phyloP scores from a whole-genome alignment of 53 echinoderm and acorn worm genomes.

The Astropecten irregularis region DNA sequence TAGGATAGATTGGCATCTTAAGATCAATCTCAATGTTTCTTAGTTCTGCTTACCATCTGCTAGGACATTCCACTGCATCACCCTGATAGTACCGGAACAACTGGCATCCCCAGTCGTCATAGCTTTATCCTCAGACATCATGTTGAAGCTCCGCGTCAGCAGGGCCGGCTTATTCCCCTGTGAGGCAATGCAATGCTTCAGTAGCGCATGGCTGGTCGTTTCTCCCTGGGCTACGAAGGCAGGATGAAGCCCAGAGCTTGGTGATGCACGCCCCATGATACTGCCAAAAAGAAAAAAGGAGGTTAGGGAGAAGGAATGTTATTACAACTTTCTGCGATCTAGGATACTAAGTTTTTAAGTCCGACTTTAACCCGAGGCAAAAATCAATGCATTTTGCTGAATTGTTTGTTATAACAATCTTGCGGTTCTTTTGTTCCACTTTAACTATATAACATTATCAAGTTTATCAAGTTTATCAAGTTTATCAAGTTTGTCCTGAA shows the following conservation, averaged over 20 bases:
- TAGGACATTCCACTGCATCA: slow-evolving; percentile 88
- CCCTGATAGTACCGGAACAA: slow-evolving; percentile 44
- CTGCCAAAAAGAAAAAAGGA: neutral
- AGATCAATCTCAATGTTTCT: too few relatives aligned
- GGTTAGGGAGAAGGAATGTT: neutral
- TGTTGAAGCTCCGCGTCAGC: slow-evolving; percentile 66
- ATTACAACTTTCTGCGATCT: neutral
- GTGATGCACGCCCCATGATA: slow-evolving; percentile 26
- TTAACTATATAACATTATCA: neutral
- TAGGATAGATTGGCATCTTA: too few relatives aligned
- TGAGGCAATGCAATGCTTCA: slow-evolving; percentile 69
- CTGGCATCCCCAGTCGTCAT: neutral
- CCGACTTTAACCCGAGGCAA: neutral
- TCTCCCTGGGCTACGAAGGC: slow-evolving; percentile 24
- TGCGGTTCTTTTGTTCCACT: neutral
- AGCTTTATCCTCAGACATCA: neutral
- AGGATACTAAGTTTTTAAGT: too few relatives aligned
- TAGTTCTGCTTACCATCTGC: slow-evolving; percentile 95
- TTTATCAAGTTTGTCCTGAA: neutral
- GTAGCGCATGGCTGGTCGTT: slow-evolving; percentile 58
- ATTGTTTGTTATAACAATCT: neutral
- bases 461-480: neutral
- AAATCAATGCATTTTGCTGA: neutral
- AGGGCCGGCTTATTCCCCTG: slow-evolving; percentile 55
- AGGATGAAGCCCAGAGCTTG: slow-evolving; percentile 5